Percentiles rank a stretch among this genome's conserved stretches.
Conservation (phyloP, 2,888 invertebrate genomes). For the Branchellion lobata region DNA sequence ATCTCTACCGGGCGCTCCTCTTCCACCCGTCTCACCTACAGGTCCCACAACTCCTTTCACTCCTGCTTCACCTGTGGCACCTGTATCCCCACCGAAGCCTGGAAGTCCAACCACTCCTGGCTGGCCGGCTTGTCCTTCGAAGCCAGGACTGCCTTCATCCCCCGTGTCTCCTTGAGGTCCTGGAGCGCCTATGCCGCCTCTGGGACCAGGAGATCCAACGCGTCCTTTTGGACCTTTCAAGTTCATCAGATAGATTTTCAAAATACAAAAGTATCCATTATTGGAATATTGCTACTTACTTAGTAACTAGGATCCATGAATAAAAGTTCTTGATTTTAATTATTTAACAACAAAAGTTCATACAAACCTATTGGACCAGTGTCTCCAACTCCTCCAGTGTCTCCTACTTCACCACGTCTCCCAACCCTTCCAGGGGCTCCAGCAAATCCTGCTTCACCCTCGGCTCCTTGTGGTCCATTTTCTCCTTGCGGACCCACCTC, state of each 20-base stretch:
- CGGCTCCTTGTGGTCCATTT: constrained; percentile 47
- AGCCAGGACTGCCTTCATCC: neutral
- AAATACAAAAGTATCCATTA: neutral
- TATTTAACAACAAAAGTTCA: no score
- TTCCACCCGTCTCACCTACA: constrained; percentile 25
- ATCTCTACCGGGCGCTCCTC: neutral
- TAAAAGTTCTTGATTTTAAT: no score
- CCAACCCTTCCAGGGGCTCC: constrained; percentile 45
- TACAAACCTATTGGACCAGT: constrained; percentile 39
- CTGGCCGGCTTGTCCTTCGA: neutral
- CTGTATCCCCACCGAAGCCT: constrained; percentile 9
- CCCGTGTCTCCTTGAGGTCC: constrained; percentile 28
- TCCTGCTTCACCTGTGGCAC: constrained; percentile 37
- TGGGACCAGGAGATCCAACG: constrained; percentile 36
- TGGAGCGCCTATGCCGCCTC: constrained; percentile 25
- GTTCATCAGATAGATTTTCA: neutral
- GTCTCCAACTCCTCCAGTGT: constrained; percentile 33
- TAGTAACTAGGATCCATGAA: no score
- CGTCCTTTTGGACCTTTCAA: constrained; percentile 23
- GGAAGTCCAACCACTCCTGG: neutral
- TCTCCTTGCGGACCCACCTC: constrained; percentile 38
- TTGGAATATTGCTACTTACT: no score
- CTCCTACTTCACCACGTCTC: constrained; percentile 34
- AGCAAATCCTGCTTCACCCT: constrained; percentile 47
- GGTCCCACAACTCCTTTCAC: constrained; percentile 43